Percentiles rank a stretch among this genome's conserved stretches.
phyloP scores from a whole-genome alignment of 2,888 invertebrate species.

The Phyto melanocephala region DNA sequence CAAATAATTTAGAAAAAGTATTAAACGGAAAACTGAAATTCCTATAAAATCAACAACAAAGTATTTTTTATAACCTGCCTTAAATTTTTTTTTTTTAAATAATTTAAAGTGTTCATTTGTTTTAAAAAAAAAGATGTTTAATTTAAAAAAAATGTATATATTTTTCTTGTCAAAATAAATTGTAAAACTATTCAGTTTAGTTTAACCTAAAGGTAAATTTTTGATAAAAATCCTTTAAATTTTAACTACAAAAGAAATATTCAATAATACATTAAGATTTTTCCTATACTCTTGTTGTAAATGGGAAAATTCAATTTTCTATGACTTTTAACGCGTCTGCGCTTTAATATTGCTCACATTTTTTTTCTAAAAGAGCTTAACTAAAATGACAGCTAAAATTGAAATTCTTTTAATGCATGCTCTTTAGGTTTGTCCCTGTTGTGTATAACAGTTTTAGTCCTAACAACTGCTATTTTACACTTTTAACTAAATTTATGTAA shows the following conservation, averaged over 20 bases:
- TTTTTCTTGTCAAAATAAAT: too few species aligned
- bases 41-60: too few species aligned
- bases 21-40: too few species aligned
- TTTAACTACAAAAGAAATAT: not conserved
- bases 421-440: not conserved
- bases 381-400: constrained; percentile 8
- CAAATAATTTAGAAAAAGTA: not conserved
- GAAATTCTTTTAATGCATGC: not conserved
- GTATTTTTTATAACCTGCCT: too few species aligned
- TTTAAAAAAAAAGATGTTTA: too few species aligned
- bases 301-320: constrained; percentile 63
- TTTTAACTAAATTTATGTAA: constrained; percentile 18
- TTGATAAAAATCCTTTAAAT: not conserved
- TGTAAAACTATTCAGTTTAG: too few species aligned
- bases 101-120: too few species aligned
- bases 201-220: not conserved
- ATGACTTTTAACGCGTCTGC: constrained; percentile 57
- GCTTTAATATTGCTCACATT: not conserved
- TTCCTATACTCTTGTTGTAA: constrained; percentile 47
- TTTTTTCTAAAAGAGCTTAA: constrained; percentile 5
- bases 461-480: not conserved
- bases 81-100: too few species aligned
- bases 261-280: constrained; percentile 35
- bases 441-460: constrained; percentile 38
- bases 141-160: not conserved